Base-by-base conservation (phyloP, 1,140 invertebrate genomes). In the Drosophila mauritiana region DNA sequence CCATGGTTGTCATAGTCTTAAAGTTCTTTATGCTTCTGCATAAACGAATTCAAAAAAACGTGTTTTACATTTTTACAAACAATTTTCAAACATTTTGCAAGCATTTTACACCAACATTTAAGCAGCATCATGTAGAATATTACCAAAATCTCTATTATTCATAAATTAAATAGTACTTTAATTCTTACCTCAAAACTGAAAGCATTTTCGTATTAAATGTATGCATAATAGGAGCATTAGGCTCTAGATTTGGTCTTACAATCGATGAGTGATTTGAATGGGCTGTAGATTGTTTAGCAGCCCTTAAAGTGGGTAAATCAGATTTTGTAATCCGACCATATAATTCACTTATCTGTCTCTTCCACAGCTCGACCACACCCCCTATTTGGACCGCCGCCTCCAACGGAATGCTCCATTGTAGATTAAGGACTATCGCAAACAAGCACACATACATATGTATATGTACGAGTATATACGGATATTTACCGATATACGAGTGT, bases 341-440 rank as follows among this genome's bases (percentile, higher is more conserved):
- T 70, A 70, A 70, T 31, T 57, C 68, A 70, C 65, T 31, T 68
- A 36, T 40, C 62, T 68, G 67, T 55, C 63, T 22, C 15, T 5
- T 11, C 25, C 64, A 55, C 63, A 39, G 17, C 37, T 45, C n/a
- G 8, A n/a, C 48, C 48, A 31, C 48, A 3, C 48, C 48, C 48
- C 48, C 27, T 15, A 15, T 1, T 2, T 22, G 8, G 25, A 2
- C 22, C 13, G 2, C 46, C 22, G 13, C 25, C 6, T 25, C 11
- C 20, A 7, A 10, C 7, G 55, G 56, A 34, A 36, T 39, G 49
- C 34, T 46, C 13, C 67, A 48, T 56, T 68, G 48, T 40, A 27
- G 62, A 68, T 68, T 69, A 40, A 20, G 36, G 46, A 12, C 42
- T 12, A 8, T 63, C 12, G 7, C 15, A 20, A 45, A 31, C 48